Conservation (phyloP, 2,113 vertebrate genomes). For the Eubucco bourcierii region DNA sequence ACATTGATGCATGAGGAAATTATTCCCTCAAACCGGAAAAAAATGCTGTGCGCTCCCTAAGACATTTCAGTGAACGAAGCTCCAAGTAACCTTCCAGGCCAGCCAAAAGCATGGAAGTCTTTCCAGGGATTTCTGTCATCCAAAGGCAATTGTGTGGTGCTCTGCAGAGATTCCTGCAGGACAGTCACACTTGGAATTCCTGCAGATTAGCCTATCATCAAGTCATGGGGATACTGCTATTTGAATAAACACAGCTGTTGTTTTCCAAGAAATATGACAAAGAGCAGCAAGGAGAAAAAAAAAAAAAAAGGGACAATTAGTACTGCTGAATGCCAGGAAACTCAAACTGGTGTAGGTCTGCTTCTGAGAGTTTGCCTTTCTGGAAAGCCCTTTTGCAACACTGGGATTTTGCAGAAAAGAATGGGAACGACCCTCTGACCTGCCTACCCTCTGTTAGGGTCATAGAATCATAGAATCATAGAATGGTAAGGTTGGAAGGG, state of each 20-base stretch:
- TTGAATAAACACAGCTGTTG: conserved; percentile 84
- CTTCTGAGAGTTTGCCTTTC: conserved; percentile 43
- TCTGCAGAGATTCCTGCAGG: conserved; percentile 60
- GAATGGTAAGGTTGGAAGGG: no score
- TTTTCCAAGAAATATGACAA: conserved; percentile 81
- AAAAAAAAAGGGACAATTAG: conserved; percentile 70
- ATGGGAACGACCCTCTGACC: neutral
- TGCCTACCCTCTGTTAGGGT: neutral
- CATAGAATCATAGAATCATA: no score
- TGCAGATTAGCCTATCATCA: conserved; percentile 80
- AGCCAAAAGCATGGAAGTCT: conserved; percentile 25
- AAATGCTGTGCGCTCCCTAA: neutral
- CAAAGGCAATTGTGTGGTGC: conserved; percentile 52
- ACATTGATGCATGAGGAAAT: conserved; percentile 73
- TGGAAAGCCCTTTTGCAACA: conserved; percentile 47
- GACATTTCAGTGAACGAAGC: conserved; percentile 10
- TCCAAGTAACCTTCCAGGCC: conserved; percentile 6
- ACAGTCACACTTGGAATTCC: conserved; percentile 74
- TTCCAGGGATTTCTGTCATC: conserved; percentile 59
- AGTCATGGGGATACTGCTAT: conserved; percentile 73
- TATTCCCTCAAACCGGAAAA: conserved; percentile 48
- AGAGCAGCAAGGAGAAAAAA: conserved; percentile 68
- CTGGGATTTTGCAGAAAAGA: conserved; percentile 32
- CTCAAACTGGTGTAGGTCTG: conserved; percentile 56
- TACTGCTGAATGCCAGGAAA: conserved; percentile 66